Base-by-base conservation (phyloP, 2,888 invertebrate genomes). In the Pyrrhia umbra region DNA sequence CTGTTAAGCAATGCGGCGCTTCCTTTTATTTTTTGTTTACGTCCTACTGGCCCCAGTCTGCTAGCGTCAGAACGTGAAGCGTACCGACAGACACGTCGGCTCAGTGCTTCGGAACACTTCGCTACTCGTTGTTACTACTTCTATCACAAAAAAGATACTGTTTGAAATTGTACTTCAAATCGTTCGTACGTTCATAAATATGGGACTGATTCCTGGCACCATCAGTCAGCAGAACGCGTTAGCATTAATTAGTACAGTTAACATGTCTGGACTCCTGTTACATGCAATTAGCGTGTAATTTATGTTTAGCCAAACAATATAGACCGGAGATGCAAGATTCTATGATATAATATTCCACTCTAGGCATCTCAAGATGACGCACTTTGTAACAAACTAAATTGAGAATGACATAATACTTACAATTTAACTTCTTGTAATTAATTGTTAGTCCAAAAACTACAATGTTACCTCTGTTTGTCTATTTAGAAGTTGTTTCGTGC, bases 21-120 rank as follows among this genome's bases (percentile, higher is more conserved):
- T 66, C 64, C 46, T 81, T 75, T 71, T 68, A 45, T 55, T 74
- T 67, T 77, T 77, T 82, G 71, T 81, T 79, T 77, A 70, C 66
- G 58, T 61, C 64, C 75, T 84, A 77, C 81, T 84, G 82, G 81
- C 81, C 81, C 81, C 77, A 69, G 52, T 18, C 56, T 45, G 46
- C 25, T 10, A 68, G 57, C 69, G 27, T 45, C 64, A 55, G 34
- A 59, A 60, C 23, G 27, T 25, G 27, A 13, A 55, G 37, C 37
- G 23, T 42, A 68, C 54, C 40, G 39, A 58, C 51, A 49, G 10
- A 58, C 39, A 46, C 58, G 39, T 62, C 45, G 61, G 40, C 49
- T 63, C 57, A 68, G 34, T 63, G 57, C 50, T 42, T 34, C 51
- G 10, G 25, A 51, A 58, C 63, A 58, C 43, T 25, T 15, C 34